Evolutionary conservation across 2,888 invertebrate genomes (phyloP).

Genomic region (Iselma pallidipennis): DNA sequence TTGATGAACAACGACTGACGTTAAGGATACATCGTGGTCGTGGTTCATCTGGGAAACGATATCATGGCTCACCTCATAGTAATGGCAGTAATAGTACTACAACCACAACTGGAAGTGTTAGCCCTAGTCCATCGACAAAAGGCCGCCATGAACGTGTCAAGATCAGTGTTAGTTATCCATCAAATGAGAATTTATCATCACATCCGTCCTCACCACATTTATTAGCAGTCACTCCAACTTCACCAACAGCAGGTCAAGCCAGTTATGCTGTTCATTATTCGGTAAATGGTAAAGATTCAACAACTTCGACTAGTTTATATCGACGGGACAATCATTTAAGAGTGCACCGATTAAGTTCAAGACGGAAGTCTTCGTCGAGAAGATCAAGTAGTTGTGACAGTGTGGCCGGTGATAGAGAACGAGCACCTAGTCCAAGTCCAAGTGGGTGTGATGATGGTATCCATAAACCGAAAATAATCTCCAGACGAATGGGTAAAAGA

Average conservation of each 20-base stretch:
- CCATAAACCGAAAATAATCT: constrained; percentile 56
- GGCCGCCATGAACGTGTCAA: constrained; percentile 78
- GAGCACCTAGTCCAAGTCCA: constrained; percentile 57
- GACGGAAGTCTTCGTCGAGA: constrained; percentile 49
- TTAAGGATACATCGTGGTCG: constrained; percentile 88
- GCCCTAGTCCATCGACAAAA: constrained; percentile 63
- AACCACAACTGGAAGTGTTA: constrained; percentile 68
- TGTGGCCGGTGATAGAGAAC: constrained; percentile 54
- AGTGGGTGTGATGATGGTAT: constrained; percentile 45
- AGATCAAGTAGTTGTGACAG: constrained; percentile 60
- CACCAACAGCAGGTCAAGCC: constrained; percentile 47
- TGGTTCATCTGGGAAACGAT: constrained; percentile 62
- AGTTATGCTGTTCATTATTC: constrained; percentile 72
- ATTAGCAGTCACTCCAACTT: constrained; percentile 52
- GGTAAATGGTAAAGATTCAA: constrained; percentile 66
- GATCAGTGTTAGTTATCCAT: constrained; percentile 84
- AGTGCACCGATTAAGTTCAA: constrained; percentile 53
- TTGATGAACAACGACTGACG: constrained; percentile 89
- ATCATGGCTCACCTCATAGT: constrained; percentile 68
- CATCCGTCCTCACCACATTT: constrained; percentile 46
- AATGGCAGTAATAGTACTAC: constrained; percentile 72
- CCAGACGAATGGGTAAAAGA: constrained; percentile 78
- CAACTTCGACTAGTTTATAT: constrained; percentile 57
- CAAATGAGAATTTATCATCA: constrained; percentile 66
- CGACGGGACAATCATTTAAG: constrained; percentile 63